These are phyloP conservation scores for Thalassoma bifasciatum DNA, from an alignment of 2,113 vertebrate species.

Conservation along the genomic window DNA sequence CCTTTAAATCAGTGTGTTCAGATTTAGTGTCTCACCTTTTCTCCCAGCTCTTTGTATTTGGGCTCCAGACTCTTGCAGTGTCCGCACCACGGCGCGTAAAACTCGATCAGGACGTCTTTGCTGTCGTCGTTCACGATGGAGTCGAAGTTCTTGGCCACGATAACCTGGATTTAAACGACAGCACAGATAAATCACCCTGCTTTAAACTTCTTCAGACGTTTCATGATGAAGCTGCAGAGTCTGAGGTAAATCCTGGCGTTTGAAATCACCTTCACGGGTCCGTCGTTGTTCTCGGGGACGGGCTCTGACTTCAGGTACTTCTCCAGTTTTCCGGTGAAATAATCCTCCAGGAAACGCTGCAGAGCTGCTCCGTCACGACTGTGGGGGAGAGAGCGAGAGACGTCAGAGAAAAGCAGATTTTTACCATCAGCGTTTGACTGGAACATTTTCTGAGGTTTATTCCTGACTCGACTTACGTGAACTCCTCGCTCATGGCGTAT, in stretches of 20 bases:
- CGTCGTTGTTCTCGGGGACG: constrained; percentile 93
- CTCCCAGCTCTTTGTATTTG: constrained; percentile 95
- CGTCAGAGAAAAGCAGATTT: too few relatives aligned
- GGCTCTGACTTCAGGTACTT: constrained; percentile 96
- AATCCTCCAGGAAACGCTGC: constrained; percentile 93
- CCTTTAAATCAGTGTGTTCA: too few relatives aligned
- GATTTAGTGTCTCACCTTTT: constrained; percentile 86
- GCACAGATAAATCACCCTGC: background rate
- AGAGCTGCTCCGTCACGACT: constrained; percentile 96
- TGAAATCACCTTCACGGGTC: constrained; percentile 92
- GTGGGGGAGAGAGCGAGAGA: constrained; percentile 3
- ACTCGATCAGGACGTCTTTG: constrained; percentile 98
- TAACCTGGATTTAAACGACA: constrained; percentile 80
- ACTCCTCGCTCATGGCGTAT: constrained; percentile 95
- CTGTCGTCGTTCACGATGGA: constrained; percentile 93
- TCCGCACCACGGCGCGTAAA: constrained; percentile 98
- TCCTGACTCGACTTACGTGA: constrained; percentile 88
- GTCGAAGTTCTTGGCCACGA: constrained; percentile 98
- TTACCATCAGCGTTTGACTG: too few relatives aligned
- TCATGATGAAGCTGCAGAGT: too few relatives aligned
- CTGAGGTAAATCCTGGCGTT: background rate
- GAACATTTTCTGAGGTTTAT: too few relatives aligned
- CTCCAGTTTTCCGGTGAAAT: constrained; percentile 93
- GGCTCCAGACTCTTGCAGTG: constrained; percentile 99
- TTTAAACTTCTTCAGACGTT: too few relatives aligned